Conservation (phyloP, 2,113 vertebrate genomes). For the Mirza zaza region DNA sequence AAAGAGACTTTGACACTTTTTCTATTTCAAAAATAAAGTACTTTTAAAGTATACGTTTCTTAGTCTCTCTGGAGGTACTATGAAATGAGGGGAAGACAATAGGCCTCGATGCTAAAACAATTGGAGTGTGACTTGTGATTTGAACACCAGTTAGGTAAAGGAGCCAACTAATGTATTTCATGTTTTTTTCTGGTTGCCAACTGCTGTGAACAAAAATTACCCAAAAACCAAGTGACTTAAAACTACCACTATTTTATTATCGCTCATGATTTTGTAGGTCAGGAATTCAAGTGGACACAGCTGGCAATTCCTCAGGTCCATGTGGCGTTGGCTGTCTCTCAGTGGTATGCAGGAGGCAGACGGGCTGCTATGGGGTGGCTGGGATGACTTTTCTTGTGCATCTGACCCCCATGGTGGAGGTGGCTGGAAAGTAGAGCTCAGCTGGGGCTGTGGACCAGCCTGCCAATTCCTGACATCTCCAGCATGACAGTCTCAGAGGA, state of each 20-base stretch:
- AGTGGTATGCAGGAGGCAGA: not conserved
- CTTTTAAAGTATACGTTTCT: not conserved
- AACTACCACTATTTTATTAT: not conserved
- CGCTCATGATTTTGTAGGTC: not conserved
- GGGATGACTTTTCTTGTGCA: not conserved
- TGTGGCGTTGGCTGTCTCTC: not conserved
- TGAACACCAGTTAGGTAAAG: not conserved
- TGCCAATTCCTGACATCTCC: too few relatives aligned
- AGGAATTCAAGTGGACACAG: not conserved
- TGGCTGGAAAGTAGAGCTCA: not conserved
- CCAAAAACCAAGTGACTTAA: not conserved
- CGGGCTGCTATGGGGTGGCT: not conserved
- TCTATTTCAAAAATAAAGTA: not conserved
- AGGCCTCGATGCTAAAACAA: not conserved
- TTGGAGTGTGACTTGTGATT: not conserved
- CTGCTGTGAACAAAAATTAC: not conserved
- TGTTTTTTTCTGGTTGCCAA: not conserved
- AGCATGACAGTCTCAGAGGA: not conserved
- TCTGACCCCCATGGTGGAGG: not conserved
- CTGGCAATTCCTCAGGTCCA: not conserved
- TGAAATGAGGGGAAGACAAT: not conserved
- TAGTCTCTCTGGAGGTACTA: not conserved
- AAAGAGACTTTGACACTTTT: not conserved
- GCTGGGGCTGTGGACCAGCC: not conserved
- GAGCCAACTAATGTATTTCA: not conserved